Percentiles rank a stretch among this genome's conserved stretches.
phyloP scores from a whole-genome alignment of 2,797 vertebrate species.

The Pseudotriccus pelzelni region DNA sequence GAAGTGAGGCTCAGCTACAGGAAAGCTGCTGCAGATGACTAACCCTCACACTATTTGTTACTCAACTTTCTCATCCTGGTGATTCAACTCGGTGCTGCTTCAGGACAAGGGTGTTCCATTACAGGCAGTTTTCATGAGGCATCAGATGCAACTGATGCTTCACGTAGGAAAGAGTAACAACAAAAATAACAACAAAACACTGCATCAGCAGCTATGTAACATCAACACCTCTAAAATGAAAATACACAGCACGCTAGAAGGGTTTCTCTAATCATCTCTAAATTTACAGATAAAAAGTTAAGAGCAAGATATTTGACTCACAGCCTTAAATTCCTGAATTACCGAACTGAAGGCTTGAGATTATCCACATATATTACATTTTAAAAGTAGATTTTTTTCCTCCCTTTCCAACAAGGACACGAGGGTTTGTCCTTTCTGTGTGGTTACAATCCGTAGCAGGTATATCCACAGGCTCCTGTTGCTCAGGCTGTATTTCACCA shows the following conservation, averaged over 20 bases:
- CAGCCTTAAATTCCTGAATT: neutral
- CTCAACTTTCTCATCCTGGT: slow-evolving; percentile 51
- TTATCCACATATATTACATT: neutral
- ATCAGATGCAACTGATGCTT: slow-evolving; percentile 14
- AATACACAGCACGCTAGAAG: neutral
- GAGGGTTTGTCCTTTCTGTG: neutral
- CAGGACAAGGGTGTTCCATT: slow-evolving; percentile 36
- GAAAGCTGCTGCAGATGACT: slow-evolving; percentile 49
- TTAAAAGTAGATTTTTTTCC: neutral
- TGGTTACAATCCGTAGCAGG: neutral
- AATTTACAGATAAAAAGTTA: neutral
- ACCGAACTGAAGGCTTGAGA: neutral
- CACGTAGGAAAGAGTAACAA: neutral
- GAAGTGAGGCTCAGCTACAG: neutral
- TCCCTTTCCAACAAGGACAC: neutral
- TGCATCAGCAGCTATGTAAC: neutral
- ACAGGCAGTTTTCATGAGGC: neutral
- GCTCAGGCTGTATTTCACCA: neutral
- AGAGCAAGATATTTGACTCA: neutral
- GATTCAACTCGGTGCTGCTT: slow-evolving; percentile 27
- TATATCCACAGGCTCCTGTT: neutral
- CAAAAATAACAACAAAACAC: neutral
- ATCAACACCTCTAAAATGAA: neutral
- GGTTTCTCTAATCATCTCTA: neutral
- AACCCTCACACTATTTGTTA: slow-evolving; percentile 64